Evolutionary conservation across 2,888 invertebrate species (phyloP), one percentile per base, ranked within the genome.

Genomic region (Leucania comma): DNA sequence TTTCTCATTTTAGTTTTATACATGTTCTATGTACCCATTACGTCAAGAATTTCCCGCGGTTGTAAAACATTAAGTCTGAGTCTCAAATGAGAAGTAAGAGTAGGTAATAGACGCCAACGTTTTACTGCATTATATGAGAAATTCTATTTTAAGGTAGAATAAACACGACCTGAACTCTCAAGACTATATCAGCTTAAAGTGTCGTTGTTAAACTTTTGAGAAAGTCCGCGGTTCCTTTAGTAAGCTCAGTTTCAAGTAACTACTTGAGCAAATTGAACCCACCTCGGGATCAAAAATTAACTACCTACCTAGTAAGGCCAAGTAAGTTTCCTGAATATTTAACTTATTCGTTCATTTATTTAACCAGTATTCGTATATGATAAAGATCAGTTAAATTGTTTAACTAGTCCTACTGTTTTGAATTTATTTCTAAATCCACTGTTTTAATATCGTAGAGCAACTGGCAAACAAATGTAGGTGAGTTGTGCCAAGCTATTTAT

Each of bases 181-280:
- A 42, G 57, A 61, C 53, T 64, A 58, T 63, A 60, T 24, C 26
- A 74, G 65, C 57, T 72, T 65, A 58, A 61, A 72, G 51, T 62
- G 74, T 32, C 46, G 38, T 61, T 72, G 72, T 79, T 53, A n/a
- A 62, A 62, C 58, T 78, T 72, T 72, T 65, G 38, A 53, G 57
- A 78, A 48, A 53, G 22, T 56, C 63, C 14, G 71, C 38, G 78
- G 78, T 70, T 71, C 24, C 53, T 46, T 58, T 53, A 71, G 61
- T 54, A 17, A 70, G 78, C 60, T 74, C 61, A 62, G 59, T 79
- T 72, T 57, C 60, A 64, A 57, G 26, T 29, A 64, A 66, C 35
- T 64, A 54, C 60, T 64, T 77, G 20, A 70, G 46, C 24, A 72
- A 64, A 78, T 57, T 75, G 26, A 51, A 60, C 26, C 29, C 48